Base-by-base conservation (phyloP, 2,888 invertebrate genomes). In the Caenorhabditis virilis region DNA sequence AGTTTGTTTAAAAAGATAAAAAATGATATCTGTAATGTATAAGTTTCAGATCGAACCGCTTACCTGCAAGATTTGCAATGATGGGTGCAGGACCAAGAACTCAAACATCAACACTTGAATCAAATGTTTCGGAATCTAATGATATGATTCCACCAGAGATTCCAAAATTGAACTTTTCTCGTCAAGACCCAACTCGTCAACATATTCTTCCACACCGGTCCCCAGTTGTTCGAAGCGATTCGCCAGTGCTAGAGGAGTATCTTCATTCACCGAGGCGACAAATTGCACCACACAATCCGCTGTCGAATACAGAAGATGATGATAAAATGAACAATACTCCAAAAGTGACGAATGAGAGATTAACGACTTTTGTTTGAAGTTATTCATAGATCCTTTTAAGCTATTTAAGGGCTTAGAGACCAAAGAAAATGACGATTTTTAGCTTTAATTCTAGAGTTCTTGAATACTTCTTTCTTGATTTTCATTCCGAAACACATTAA, bases 41-140 rank as follows among this genome's bases (percentile, higher is more conserved):
- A n/a, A n/a, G n/a, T 36, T 15, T 36, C 13, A n/a, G 5, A n/a
- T 16, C 13, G 30, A 30, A 13, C 30, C 7, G 30, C 13, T 30
- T 13, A 30, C 7, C 30, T 7, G 7, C 13, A 30, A 30, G 13
- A 30, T 30, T 9, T 9, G 9, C 7, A 30, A 9, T 9, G 13
- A 30, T 9, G 9, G 30, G 7, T 30, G 30, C 30, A 13, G 7
- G 30, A 7, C 30, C 30, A 1, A 26, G 57, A 16, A 64, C 68
- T n/a, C 64, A 65, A 27, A 59, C 58, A 7, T 62, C 64, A 9
- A 71, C 71, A 7, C 35, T 71, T 6, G 71, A 71, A 33, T 62
- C 61, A 22, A 64, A 63, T 22, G 62, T 68, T 27, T 55, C 50
- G 20, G 65, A 57, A 4, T 39, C 63, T 16, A 61, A 69, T 36